Evolutionary conservation across 2,797 vertebrate genomes (phyloP).

Genomic region (Argya squamiceps): DNA sequence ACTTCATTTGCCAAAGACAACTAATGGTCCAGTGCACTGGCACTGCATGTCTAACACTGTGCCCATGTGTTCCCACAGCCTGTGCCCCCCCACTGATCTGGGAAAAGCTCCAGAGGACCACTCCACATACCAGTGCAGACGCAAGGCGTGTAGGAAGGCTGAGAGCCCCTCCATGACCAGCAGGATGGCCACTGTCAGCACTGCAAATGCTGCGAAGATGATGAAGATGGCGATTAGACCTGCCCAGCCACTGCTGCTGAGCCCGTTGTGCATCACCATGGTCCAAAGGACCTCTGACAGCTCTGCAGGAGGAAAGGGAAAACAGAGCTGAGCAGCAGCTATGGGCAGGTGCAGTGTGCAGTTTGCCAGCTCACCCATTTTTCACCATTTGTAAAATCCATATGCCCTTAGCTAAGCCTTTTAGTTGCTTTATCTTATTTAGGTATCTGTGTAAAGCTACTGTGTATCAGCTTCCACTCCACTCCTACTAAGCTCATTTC

Average conservation of each 20-base stretch:
- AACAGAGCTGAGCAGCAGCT: background rate
- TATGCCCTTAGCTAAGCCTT: background rate
- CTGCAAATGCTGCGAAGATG: conserved; percentile 76
- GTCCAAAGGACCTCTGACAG: conserved; percentile 85
- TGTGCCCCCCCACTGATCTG: background rate
- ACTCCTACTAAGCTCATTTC: background rate
- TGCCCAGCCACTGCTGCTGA: conserved; percentile 50
- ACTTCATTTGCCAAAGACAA: background rate
- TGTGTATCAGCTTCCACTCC: background rate
- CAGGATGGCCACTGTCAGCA: conserved; percentile 79
- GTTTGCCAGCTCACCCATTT: background rate
- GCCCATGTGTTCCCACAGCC: background rate
- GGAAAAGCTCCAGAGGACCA: background rate
- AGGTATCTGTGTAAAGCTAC: background rate
- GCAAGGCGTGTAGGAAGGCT: conserved; percentile 81
- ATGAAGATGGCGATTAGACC: conserved; percentile 74
- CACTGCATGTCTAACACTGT: background rate
- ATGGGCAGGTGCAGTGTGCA: background rate
- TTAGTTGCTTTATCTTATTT: background rate
- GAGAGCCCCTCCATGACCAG: conserved; percentile 85
- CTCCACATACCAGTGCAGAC: conserved; percentile 79
- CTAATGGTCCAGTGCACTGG: background rate
- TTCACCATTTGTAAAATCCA: background rate
- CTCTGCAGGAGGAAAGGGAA: conserved; percentile 55
- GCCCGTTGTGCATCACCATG: conserved; percentile 77